Evolutionary conservation across 1,140 invertebrate species (phyloP).

Genomic region (Zaprionus vittiger): DNA sequence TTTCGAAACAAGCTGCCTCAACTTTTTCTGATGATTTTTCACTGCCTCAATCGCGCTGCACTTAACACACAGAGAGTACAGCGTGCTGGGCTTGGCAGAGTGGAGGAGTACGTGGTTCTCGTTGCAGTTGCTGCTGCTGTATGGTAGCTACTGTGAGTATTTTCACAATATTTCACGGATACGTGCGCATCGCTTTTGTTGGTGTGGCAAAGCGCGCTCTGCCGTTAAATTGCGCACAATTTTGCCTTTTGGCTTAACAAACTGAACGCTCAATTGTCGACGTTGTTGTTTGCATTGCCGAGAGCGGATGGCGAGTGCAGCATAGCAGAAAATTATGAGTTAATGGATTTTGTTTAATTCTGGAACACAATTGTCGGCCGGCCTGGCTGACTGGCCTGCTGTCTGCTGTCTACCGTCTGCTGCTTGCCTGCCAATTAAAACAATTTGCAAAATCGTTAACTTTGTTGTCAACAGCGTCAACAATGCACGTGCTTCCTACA

Average conservation of each 20-base stretch:
- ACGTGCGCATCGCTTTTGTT: conserved; percentile 64
- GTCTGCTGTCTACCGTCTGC: background rate
- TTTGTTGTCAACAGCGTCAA: conserved; percentile 62
- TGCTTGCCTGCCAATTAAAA: conserved; percentile 49
- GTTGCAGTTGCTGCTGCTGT: conserved; percentile 27
- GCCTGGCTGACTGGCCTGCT: background rate
- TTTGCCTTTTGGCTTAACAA: conserved; percentile 78
- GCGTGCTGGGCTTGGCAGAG: background rate
- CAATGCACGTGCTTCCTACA: conserved; percentile 38
- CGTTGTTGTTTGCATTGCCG: conserved; percentile 40
- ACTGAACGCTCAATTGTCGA: conserved; percentile 66
- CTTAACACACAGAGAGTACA: conserved; percentile 33
- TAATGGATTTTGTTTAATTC: conserved; percentile 78
- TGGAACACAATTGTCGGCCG: conserved; percentile 12
- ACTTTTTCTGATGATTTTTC: conserved; percentile 51
- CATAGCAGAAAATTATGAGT: conserved; percentile 82
- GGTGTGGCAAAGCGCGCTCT: conserved; percentile 73
- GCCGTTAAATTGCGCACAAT: conserved; percentile 80
- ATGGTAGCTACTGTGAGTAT: conserved; percentile 55
- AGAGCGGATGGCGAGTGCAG: conserved; percentile 58
- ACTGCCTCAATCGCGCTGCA: conserved; percentile 49
- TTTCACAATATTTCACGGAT: conserved; percentile 82
- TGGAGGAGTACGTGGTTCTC: conserved; percentile 4
- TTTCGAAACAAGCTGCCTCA: conserved; percentile 56
- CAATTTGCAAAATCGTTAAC: conserved; percentile 60